phyloP scores from a whole-genome alignment of 1,140 invertebrate genomes.

The Asbolus verrucosus region DNA sequence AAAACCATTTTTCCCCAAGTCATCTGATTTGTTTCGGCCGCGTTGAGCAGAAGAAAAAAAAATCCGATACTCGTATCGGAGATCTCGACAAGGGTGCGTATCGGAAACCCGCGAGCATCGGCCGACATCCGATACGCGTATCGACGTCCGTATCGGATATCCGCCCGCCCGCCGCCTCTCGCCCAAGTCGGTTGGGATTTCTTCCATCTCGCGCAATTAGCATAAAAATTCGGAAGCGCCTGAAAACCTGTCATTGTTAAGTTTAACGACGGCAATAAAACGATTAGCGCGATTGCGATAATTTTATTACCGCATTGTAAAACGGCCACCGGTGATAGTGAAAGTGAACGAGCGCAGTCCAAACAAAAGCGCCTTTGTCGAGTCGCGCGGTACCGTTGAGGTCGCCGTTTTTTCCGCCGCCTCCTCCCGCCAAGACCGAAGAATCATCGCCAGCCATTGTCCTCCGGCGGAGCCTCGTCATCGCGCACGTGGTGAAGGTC shows the following conservation, averaged over 20 bases:
- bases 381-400: constrained; percentile 12
- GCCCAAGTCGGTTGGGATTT: too few relatives aligned
- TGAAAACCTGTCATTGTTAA: constrained; percentile 25
- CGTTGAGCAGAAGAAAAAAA: too few relatives aligned
- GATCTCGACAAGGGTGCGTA: too few relatives aligned
- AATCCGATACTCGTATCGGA: too few relatives aligned
- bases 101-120: too few relatives aligned
- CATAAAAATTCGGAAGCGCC: constrained; percentile 8
- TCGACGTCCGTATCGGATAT: too few relatives aligned
- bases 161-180: too few relatives aligned
- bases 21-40: too few relatives aligned
- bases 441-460: constrained; percentile 2
- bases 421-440: not conserved
- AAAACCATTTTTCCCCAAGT: too few relatives aligned
- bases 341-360: constrained; percentile 24
- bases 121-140: too few relatives aligned
- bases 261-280: constrained; percentile 28
- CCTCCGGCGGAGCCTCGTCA: constrained; percentile 1
- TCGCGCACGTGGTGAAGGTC: constrained; percentile 11
- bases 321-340: constrained; percentile 32
- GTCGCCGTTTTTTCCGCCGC: constrained; percentile 16
- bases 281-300: constrained; percentile 35
- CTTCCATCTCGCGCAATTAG: too few relatives aligned
- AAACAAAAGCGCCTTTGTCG: constrained; percentile 21
- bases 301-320: constrained; percentile 39